Conservation (phyloP, 2,113 vertebrate genomes). For the Junco hyemalis region DNA sequence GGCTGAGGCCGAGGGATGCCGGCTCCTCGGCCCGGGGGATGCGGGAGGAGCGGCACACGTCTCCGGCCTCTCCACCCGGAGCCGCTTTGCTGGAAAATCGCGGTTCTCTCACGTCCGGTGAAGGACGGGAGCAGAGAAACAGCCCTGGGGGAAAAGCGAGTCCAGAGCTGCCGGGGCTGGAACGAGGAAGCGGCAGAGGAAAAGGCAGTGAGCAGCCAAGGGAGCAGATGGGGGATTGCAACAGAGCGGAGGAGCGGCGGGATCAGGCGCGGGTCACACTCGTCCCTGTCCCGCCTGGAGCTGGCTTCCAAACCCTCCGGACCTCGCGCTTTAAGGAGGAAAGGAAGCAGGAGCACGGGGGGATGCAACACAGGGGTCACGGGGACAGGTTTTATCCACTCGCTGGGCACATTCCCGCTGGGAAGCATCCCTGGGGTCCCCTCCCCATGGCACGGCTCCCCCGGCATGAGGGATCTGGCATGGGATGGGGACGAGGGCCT, state of each 20-base stretch:
- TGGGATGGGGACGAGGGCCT: not conserved
- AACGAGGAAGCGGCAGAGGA: conserved; percentile 29
- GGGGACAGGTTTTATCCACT: not conserved
- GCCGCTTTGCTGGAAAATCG: not conserved
- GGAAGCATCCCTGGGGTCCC: not conserved
- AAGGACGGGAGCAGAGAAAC: not conserved
- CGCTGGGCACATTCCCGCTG: not conserved
- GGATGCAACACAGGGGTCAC: rapidly evolving
- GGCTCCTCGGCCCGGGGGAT: not conserved
- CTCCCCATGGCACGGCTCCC: not conserved
- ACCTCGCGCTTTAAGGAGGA: not conserved
- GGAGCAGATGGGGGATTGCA: conserved; percentile 19
- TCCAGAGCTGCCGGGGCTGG: not conserved
- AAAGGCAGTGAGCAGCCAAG: not conserved
- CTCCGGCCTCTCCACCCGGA: not conserved
- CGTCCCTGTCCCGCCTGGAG: not conserved
- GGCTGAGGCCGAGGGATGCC: not conserved
- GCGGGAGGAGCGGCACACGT: not conserved
- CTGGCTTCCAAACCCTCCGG: not conserved
- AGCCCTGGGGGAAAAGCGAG: not conserved
- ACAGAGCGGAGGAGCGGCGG: not conserved
- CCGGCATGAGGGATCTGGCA: not conserved
- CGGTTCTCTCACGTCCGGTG: not conserved
- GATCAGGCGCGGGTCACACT: not conserved
- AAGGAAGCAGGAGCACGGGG: not conserved